These are phyloP conservation scores for Poecile montanus DNA, from an alignment of 2,797 vertebrate species.

Conservation along the genomic window DNA sequence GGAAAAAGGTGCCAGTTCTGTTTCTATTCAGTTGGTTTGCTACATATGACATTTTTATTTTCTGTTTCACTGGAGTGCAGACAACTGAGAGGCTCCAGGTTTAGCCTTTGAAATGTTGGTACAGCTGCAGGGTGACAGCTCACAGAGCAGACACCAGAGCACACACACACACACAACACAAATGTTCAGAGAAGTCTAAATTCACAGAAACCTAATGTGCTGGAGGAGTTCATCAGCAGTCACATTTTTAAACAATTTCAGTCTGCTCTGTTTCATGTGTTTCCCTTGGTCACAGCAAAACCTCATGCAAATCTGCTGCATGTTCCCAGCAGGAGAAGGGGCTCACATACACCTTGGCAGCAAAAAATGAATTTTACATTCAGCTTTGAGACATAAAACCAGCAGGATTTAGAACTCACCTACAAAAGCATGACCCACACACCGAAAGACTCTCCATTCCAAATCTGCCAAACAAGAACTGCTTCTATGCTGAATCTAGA, in stretches of 20 bases:
- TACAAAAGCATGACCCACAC: background rate
- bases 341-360: fast-evolving
- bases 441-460: background rate
- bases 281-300: background rate
- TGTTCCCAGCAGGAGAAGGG: background rate
- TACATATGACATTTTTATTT: background rate
- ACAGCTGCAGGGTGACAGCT: background rate
- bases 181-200: background rate
- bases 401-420: background rate
- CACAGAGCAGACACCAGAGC: background rate
- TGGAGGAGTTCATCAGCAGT: background rate
- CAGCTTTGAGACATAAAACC: background rate
- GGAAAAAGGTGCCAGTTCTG: background rate
- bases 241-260: background rate
- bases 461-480: background rate
- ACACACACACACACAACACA: background rate
- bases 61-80: background rate
- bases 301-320: background rate
- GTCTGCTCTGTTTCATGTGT: background rate
- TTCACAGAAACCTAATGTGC: background rate
- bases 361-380: background rate
- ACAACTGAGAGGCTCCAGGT: background rate
- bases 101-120: background rate
- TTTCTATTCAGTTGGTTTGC: background rate
- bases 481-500: background rate